A percentile compares a stretch with the other conserved stretches of the same genome.
Evolutionary conservation across 2,797 vertebrate genomes (phyloP).

Genomic region (Molossus alvarezi): DNA sequence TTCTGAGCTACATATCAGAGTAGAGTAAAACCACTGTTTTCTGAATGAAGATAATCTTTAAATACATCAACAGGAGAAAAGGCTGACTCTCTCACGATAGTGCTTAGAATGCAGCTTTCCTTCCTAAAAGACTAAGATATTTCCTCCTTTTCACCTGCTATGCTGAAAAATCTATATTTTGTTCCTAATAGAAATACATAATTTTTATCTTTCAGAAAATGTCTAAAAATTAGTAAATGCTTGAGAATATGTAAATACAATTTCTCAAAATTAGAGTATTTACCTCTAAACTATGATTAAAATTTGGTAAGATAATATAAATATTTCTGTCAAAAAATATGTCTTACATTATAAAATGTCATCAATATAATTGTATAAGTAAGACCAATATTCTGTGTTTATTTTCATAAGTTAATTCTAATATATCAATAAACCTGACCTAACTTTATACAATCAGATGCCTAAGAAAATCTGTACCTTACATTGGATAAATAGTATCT

Average conservation of each 20-base stretch:
- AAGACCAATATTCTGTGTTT: slow-evolving; percentile 21
- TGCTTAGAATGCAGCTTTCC: neutral
- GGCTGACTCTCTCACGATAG: neutral
- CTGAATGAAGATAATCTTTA: neutral
- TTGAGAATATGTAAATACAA: neutral
- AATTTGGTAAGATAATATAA: neutral
- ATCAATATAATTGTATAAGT: neutral
- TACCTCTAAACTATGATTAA: neutral
- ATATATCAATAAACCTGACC: neutral
- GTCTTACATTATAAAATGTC: neutral
- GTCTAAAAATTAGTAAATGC: neutral
- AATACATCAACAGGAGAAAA: neutral
- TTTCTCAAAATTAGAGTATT: neutral
- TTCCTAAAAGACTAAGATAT: neutral
- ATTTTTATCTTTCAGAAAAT: neutral
- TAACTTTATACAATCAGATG: neutral
- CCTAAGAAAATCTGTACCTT: neutral
- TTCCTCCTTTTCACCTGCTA: neutral
- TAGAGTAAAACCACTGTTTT: neutral
- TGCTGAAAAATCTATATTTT: neutral
- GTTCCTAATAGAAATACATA: neutral
- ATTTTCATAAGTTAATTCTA: neutral
- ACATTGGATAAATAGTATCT: neutral
- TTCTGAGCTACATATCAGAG: neutral
- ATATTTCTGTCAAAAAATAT: neutral